Conservation (phyloP, 2,888 invertebrate species). For the Ceratothoa steindachneri region DNA sequence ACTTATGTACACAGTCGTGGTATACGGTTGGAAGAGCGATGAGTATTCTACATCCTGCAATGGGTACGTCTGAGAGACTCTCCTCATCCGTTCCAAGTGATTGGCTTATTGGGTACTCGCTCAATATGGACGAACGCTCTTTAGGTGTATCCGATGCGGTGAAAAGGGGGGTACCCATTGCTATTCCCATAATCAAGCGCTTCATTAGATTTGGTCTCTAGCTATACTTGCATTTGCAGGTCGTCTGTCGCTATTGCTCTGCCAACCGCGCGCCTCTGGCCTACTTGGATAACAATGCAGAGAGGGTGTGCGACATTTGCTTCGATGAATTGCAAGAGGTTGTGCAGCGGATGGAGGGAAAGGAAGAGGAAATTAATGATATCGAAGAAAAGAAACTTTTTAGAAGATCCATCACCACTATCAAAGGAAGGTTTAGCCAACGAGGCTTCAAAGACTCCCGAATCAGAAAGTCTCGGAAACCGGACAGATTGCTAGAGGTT, state of each 20-base stretch:
- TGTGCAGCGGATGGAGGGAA: slow-evolving; percentile 27
- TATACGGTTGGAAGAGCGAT: too few species aligned
- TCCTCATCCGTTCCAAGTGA: too few species aligned
- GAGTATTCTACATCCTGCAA: too few species aligned
- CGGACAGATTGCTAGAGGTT: slow-evolving; percentile 44
- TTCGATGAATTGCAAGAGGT: slow-evolving; percentile 53
- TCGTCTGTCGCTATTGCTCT: slow-evolving; percentile 63
- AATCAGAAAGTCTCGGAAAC: slow-evolving; percentile 18
- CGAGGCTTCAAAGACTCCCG: slow-evolving; percentile 23
- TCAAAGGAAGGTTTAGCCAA: slow-evolving; percentile 32
- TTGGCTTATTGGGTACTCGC: too few species aligned
- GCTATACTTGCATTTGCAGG: too few species aligned
- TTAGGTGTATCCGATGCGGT: too few species aligned
- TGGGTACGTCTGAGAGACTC: too few species aligned
- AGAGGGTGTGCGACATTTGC: slow-evolving; percentile 59
- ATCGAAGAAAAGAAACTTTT: neutral
- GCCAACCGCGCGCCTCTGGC: slow-evolving; percentile 58
- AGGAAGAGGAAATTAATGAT: neutral
- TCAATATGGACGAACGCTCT: too few species aligned
- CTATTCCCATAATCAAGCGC: too few species aligned
- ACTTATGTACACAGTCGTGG: too few species aligned
- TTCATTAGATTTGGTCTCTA: too few species aligned
- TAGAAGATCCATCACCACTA: neutral
- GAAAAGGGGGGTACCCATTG: too few species aligned
- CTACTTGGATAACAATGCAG: slow-evolving; percentile 56